Percentiles rank a stretch among this genome's conserved stretches.
These are phyloP conservation scores for Drosophila tsacasi DNA, from an alignment of 1,140 invertebrate genomes.

Conservation along the genomic window DNA sequence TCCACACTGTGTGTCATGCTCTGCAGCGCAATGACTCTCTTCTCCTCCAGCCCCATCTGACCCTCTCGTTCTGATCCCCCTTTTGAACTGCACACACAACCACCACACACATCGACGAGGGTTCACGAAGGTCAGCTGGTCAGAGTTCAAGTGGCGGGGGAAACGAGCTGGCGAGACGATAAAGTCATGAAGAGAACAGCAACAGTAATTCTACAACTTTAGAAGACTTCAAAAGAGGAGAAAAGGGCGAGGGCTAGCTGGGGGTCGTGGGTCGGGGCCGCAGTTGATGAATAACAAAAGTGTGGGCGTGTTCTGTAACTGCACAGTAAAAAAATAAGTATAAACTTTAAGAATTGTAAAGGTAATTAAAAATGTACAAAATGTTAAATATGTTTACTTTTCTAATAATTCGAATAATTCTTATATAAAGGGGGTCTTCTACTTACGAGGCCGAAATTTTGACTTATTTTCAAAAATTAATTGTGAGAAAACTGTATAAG, in stretches of 20 bases:
- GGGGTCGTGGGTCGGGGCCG: neutral
- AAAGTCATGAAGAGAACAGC: slow-evolving; percentile 38
- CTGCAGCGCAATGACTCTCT: slow-evolving; percentile 13
- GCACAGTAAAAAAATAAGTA: slow-evolving; percentile 7
- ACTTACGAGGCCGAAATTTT: no score
- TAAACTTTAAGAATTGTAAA: neutral
- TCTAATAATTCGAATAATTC: no score
- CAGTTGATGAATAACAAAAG: slow-evolving; percentile 44
- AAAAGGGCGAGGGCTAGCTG: neutral
- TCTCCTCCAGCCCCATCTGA: slow-evolving; percentile 2
- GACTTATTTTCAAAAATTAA: no score
- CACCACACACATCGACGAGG: slow-evolving; percentile 44
- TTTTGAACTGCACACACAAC: slow-evolving; percentile 20
- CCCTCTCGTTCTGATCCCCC: slow-evolving; percentile 19
- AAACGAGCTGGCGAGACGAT: slow-evolving; percentile 43
- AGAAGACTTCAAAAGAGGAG: slow-evolving; percentile 14
- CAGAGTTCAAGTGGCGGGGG: slow-evolving; percentile 78
- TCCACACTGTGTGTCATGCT: slow-evolving; percentile 34
- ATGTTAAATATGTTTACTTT: no score
- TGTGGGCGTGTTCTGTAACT: slow-evolving; percentile 36
- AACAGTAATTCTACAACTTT: slow-evolving; percentile 47
- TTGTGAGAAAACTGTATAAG: no score
- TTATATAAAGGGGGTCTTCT: no score
- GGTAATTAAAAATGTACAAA: no score
- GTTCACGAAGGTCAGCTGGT: slow-evolving; percentile 84